Conservation (phyloP, 1,140 invertebrate genomes). For the Formica exsecta region DNA sequence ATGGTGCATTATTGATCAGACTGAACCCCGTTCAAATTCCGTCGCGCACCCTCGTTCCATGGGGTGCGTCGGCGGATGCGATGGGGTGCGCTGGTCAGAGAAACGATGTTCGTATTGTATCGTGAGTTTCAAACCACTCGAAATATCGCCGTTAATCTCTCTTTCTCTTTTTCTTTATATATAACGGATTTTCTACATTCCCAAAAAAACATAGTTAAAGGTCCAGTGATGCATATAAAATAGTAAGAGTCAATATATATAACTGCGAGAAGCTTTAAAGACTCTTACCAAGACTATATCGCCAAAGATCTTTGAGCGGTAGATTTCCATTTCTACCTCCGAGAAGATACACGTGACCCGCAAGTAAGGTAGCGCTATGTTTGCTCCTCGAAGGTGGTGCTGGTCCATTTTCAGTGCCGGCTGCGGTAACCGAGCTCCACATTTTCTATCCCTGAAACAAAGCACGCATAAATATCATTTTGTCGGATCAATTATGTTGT, state of each 20-base stretch:
- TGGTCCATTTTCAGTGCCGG: constrained; percentile 87
- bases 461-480: neutral
- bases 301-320: constrained; percentile 94
- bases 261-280: constrained; percentile 6
- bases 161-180: neutral
- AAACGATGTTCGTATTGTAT: constrained; percentile 59
- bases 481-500: neutral
- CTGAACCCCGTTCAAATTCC: constrained; percentile 82
- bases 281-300: constrained; percentile 92
- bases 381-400: constrained; percentile 91
- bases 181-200: too few species aligned
- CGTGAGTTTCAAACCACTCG: constrained; percentile 23
- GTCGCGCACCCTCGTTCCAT: constrained; percentile 69
- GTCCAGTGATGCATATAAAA: neutral
- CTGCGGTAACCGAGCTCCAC: constrained; percentile 88
- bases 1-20: constrained; percentile 83
- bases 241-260: neutral
- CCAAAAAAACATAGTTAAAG: neutral
- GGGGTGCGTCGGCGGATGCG: constrained; percentile 60
- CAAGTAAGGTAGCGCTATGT: constrained; percentile 92
- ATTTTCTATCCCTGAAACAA: constrained; percentile 82
- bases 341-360: constrained; percentile 92
- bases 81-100: constrained; percentile 76
- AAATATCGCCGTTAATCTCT: constrained; percentile 32
- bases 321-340: constrained; percentile 94